Percentiles rank a stretch among this genome's conserved stretches.
Conservation (phyloP, 2,888 invertebrate genomes). For the Andrena dorsata region DNA sequence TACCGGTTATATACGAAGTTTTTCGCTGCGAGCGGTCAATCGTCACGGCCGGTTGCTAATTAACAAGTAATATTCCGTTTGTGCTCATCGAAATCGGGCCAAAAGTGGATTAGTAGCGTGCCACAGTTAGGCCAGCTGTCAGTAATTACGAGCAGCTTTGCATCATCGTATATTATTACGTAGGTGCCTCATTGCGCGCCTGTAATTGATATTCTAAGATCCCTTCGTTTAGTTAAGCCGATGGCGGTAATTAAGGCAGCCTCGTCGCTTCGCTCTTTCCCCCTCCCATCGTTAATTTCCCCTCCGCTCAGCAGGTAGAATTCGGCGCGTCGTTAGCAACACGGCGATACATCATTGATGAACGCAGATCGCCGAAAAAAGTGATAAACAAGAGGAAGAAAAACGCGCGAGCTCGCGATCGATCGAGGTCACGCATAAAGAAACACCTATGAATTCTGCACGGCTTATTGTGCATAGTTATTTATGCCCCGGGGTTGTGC, state of each 20-base stretch:
- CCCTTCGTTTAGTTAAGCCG: slow-evolving; percentile 41
- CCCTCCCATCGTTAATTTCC: neutral
- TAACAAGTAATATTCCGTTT: slow-evolving; percentile 12
- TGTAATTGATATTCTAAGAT: slow-evolving; percentile 61
- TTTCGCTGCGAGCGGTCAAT: neutral
- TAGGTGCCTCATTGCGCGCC: slow-evolving; percentile 31
- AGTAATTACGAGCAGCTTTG: slow-evolving; percentile 42
- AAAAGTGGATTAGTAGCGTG: slow-evolving; percentile 31
- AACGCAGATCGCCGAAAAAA: slow-evolving; percentile 1
- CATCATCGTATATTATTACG: slow-evolving; percentile 45
- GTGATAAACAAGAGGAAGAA: slow-evolving; percentile 41
- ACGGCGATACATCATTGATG: slow-evolving; percentile 20
- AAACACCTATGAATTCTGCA: slow-evolving; percentile 54
- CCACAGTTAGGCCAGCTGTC: slow-evolving; percentile 1
- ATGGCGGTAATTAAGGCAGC: slow-evolving; percentile 37
- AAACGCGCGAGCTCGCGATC: slow-evolving; percentile 11
- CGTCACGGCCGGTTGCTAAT: slow-evolving; percentile 23
- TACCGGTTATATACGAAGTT: no score
- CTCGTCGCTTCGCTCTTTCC: slow-evolving; percentile 6
- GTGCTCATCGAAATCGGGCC: neutral
- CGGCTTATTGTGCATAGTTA: slow-evolving; percentile 52
- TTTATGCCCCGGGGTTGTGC: slow-evolving; percentile 53
- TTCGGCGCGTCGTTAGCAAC: slow-evolving; percentile 17
- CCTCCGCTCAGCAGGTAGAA: neutral
- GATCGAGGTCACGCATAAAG: slow-evolving; percentile 28